Evolutionary conservation across 2,797 vertebrate genomes (phyloP).

Genomic region (Hephaestus fuliginosus): DNA sequence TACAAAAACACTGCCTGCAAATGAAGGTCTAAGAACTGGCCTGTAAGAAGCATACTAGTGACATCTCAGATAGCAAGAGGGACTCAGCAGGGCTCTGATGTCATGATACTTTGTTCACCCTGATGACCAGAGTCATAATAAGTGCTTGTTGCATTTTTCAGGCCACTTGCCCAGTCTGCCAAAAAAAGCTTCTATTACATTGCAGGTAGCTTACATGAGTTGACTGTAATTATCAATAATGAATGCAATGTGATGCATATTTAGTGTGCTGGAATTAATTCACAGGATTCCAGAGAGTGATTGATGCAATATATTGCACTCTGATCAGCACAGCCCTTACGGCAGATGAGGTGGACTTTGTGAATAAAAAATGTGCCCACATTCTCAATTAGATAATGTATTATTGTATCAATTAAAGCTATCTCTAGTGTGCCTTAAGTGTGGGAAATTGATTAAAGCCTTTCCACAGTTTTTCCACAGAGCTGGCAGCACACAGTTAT

Average conservation of each 20-base stretch:
- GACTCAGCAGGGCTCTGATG: neutral
- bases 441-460: slow-evolving; percentile 4
- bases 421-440: slow-evolving; percentile 8
- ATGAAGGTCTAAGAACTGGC: slow-evolving; percentile 22
- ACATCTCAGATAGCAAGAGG: slow-evolving; percentile 8
- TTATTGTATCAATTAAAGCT: slow-evolving; percentile 32
- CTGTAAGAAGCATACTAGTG: slow-evolving; percentile 3
- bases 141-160: slow-evolving; percentile 39
- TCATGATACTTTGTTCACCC: slow-evolving; percentile 19
- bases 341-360: slow-evolving; percentile 54
- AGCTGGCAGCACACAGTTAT: neutral
- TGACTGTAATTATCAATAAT: slow-evolving; percentile 64
- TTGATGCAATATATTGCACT: slow-evolving; percentile 64
- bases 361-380: slow-evolving; percentile 56
- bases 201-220: slow-evolving; percentile 56
- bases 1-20: slow-evolving; percentile 29
- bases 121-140: slow-evolving; percentile 31
- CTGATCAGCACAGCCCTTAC: slow-evolving; percentile 44
- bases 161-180: neutral
- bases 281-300: slow-evolving; percentile 61
- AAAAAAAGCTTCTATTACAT: slow-evolving; percentile 28
- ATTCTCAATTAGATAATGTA: slow-evolving; percentile 38
- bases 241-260: slow-evolving; percentile 66
- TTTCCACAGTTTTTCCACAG: neutral
- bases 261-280: slow-evolving; percentile 66